Evolutionary conservation across 2,888 invertebrate species (phyloP), one percentile per base, ranked within the genome.

Genomic region (Melanophora roralis): DNA sequence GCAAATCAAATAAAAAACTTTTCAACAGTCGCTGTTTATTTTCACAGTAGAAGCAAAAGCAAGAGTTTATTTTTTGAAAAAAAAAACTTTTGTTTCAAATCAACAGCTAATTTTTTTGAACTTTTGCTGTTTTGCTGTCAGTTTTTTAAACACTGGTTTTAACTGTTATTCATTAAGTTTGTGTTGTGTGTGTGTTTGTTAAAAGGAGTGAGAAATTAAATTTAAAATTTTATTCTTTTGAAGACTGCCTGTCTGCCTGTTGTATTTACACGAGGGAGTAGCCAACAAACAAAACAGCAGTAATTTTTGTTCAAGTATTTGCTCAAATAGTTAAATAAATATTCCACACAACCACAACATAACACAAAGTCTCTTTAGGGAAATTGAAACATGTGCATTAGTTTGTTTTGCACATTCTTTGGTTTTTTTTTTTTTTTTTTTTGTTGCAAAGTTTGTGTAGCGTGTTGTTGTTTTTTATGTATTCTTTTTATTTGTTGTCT

Each of bases 351-450:
- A 55, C 55, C 38, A 11, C 27, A 64, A 47, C 36, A 21, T 2
- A 23, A 40, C n/a, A 40, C 7, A 6, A 34, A 36, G 6, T 74
- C 49, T 55, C 72, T 43, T 74, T 21, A 36, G 74, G 74, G 74
- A 74, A 74, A 55, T 23, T 72, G 27, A 36, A 38, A 53, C 72
- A 72, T 64, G 72, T 64, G 72, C 62, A 9, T 27, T 12, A 14
- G 62, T 72, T 55, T 45, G 34, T 34, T 62, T 43, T 27, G 27
- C 16, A 21, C 51, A 43, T 32, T 57, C 27, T 7, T 6, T 11
- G 59, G 27, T 6, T 27, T 27, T 27, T 27, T 27, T 6, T 6
- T 27, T 27, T 27, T 27, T 27, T 5, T 27, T 27, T 27, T 27
- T 6, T n/a, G n/a, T 43, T 27, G 27, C 16, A 21, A 51, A 43